Evolutionary conservation across 2,113 vertebrate genomes (phyloP).

Genomic region (Cephalophus harveyi): DNA sequence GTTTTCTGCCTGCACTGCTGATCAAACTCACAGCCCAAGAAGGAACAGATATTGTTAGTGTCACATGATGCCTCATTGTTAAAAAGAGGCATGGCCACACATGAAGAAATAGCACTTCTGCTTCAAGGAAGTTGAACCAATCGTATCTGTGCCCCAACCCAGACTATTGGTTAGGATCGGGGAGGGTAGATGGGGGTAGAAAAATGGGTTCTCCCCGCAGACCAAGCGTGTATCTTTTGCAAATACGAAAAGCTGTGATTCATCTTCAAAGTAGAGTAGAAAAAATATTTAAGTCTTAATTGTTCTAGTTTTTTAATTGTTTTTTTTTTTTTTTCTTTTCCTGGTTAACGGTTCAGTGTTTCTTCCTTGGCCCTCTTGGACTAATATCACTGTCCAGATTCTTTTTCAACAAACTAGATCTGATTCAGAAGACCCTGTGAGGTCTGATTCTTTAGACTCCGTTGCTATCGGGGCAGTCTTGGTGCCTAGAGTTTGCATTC

Average conservation of each 20-base stretch:
- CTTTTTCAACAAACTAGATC: slow-evolving; percentile 23
- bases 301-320: slow-evolving; percentile 37
- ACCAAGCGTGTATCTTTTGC: background rate
- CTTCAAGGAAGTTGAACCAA: background rate
- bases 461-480: slow-evolving; percentile 42
- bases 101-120: slow-evolving; percentile 46
- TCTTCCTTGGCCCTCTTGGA: slow-evolving; percentile 40
- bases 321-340: slow-evolving; percentile 27
- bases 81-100: slow-evolving; percentile 65
- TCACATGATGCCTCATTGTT: slow-evolving; percentile 78
- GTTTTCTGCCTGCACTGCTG: slow-evolving; percentile 69
- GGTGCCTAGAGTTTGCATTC: slow-evolving; percentile 69
- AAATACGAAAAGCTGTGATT: too few relatives aligned
- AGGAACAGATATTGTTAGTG: slow-evolving; percentile 67
- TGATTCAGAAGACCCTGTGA: background rate
- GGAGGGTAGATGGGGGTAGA: background rate
- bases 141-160: background rate
- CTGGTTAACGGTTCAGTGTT: slow-evolving; percentile 30
- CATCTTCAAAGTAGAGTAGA: background rate
- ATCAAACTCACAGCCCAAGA: slow-evolving; percentile 64
- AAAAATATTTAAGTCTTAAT: slow-evolving; percentile 26
- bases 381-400: background rate
- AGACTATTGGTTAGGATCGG: background rate
- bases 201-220: background rate
- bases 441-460: slow-evolving; percentile 23